Evolutionary conservation across 2,888 invertebrate species (phyloP), one percentile per base, ranked within the genome.

Genomic region (Tribolium freemani): DNA sequence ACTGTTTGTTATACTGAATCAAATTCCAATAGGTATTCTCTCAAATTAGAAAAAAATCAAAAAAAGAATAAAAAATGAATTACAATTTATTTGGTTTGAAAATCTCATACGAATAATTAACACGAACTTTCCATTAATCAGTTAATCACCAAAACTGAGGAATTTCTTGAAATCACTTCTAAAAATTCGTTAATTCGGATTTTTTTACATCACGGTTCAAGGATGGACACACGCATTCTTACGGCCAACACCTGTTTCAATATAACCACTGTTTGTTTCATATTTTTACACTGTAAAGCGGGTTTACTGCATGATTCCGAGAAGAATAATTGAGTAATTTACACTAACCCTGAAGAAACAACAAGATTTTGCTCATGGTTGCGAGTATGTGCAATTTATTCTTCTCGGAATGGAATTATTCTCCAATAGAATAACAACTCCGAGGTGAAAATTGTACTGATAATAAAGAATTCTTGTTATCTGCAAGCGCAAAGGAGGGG

Each of bases 281-380:
- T 30, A 50, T 56, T 56, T 30, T 56, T 56, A 56, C 20, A 20
- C 2, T n/a, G 31, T 9, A 10, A 30, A n/a, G 13, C 31, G 6
- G 54, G 54, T 30, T 46, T 45, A 11, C 3, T 26, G 61, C 50
- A 13, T 13, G 61, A 61, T 61, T 61, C 61, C 48, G 6, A 21
- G 61, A 61, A 61, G 58, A 20, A 21, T 61, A 61, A 61, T 61
- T 61, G 61, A 61, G 50, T 44, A 46, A 61, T 61, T 61, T 61
- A 61, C 61, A 58, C 46, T 46, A 13, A 58, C 44, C 58, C 46
- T 46, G 46, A 58, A 58, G 58, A 58, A 20, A 16, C 10, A 44
- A 11, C 58, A 21, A 58, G 16, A 21, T 53, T 53, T 26, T 53
- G 57, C 31, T 44, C 9, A 26, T 38, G 2, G 16, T 16, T 16